Base-by-base conservation (phyloP, 1,140 invertebrate species). In the Neelides sp. region DNA sequence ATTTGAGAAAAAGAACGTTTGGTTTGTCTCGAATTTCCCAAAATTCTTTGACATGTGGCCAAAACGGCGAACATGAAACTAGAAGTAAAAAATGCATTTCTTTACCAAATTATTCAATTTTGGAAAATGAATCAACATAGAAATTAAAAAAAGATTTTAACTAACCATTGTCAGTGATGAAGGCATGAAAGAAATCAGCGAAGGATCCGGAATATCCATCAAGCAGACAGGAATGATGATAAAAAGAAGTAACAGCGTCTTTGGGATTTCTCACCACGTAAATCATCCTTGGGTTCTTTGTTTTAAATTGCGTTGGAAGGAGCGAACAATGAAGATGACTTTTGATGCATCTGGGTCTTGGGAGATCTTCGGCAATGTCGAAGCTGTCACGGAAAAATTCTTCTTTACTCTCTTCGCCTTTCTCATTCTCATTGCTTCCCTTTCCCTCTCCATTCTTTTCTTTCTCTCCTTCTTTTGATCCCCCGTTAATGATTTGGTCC, bases 1-100 rank as follows among this genome's bases (percentile, higher is more conserved):
- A 89, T 62, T 83, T 84, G 20, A 86, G 62, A 61, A 85, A 85
- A 0, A 85, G 62, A 37, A 87, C 63, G 64, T 85, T 85, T 4
- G 75, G 68, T 60, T 83, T 68, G 53, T 83, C 51, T 56, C 75
- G 69, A 17, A 68, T 62, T 1, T 73, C 60, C 75, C 79, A 83
- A 0, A 79, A 81, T 70, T 86, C 82, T 60, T 79, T 76, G 0
- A 87, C 57, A 61, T 88, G 83, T 51, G 76, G 73, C 72, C 80
- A 85, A 62, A 70, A 76, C 1, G 84, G 83, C 32, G 77, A 73
- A 80, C 80, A 84, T 27, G 50, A 28, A 13, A 59, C 53, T 56
- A 24, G 4, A 19, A 50, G 22, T 5, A 24, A 36, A 17, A 42
- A 28, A n/a, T n/a, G n/a, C n/a, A 27, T n/a, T 12, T 32, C 3